Conservation (phyloP, 2,888 invertebrate genomes). For the Stenichneumon culpator region DNA sequence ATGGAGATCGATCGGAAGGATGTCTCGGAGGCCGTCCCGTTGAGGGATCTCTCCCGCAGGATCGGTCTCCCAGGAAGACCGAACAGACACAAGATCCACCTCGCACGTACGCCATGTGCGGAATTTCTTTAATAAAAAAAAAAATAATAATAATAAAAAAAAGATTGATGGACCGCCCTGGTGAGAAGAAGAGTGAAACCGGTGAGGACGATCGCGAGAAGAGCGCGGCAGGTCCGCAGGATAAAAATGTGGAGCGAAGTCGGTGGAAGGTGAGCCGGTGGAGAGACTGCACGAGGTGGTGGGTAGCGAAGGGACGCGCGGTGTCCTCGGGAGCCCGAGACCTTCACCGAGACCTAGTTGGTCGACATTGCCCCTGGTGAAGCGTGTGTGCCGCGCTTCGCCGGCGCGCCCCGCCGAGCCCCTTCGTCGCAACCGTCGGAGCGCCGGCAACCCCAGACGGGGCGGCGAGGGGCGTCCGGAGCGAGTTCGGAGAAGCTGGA, state of each 20-base stretch:
- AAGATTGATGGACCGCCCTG: not conserved
- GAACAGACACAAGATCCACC: not conserved
- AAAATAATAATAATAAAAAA: not conserved
- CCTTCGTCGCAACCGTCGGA: not conserved
- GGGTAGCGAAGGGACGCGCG: conserved; percentile 64
- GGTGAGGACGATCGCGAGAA: conserved; percentile 27
- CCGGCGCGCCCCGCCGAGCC: conserved; percentile 64
- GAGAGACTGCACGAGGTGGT: conserved; percentile 36
- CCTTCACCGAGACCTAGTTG: conserved; percentile 84
- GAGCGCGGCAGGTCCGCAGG: not conserved
- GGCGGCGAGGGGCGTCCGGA: not conserved
- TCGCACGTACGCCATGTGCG: not conserved
- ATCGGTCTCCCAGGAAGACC: not conserved
- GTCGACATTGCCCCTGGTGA: conserved; percentile 83
- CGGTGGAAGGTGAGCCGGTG: not conserved
- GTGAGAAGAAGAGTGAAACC: conserved; percentile 22
- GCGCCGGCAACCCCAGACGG: conserved; percentile 15
- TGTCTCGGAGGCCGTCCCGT: not conserved
- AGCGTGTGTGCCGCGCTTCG: conserved; percentile 66
- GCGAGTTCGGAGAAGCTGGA: conserved; percentile 58
- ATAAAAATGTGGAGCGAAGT: not conserved
- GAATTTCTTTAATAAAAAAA: not conserved
- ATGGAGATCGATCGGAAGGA: conserved; percentile 20
- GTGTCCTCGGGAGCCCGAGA: conserved; percentile 73
- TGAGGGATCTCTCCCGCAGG: not conserved